A percentile compares a stretch with the other conserved stretches of the same genome.
Evolutionary conservation across 2,113 vertebrate genomes (phyloP).

Genomic region (Rhipidura dahli): DNA sequence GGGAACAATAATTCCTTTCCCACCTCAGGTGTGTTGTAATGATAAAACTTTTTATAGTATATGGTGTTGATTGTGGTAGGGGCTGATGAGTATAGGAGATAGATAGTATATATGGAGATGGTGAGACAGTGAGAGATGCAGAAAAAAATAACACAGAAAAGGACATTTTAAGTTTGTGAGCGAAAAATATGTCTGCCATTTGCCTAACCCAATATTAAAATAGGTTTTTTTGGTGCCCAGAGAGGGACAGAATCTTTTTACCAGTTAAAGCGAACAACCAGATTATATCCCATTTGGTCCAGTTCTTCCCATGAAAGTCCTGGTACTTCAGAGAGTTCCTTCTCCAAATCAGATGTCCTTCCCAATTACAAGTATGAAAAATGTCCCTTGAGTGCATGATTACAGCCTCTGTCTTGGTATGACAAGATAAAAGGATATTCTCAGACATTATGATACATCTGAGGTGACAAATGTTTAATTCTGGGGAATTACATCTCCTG

Average conservation of each 20-base stretch:
- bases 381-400: not conserved
- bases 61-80: not conserved
- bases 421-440: not conserved
- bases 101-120: not conserved
- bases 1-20: not conserved
- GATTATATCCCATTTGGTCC: not conserved
- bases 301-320: not conserved
- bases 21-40: not conserved
- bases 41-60: not conserved
- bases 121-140: not conserved
- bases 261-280: not conserved
- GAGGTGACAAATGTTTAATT: not conserved
- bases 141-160: not conserved
- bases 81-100: not conserved
- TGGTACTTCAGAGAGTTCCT: not conserved
- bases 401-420: not conserved
- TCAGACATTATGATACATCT: not conserved
- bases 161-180: not conserved
- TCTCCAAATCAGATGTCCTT: not conserved
- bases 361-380: not conserved
- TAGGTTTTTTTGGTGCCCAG: not conserved
- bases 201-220: not conserved
- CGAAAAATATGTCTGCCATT: not conserved
- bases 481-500: not conserved
- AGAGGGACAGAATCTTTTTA: not conserved